Evolutionary conservation across 2,113 vertebrate genomes (phyloP), one percentile per base, ranked within the genome.

Genomic region (Xenotilapia caudafasciata): DNA sequence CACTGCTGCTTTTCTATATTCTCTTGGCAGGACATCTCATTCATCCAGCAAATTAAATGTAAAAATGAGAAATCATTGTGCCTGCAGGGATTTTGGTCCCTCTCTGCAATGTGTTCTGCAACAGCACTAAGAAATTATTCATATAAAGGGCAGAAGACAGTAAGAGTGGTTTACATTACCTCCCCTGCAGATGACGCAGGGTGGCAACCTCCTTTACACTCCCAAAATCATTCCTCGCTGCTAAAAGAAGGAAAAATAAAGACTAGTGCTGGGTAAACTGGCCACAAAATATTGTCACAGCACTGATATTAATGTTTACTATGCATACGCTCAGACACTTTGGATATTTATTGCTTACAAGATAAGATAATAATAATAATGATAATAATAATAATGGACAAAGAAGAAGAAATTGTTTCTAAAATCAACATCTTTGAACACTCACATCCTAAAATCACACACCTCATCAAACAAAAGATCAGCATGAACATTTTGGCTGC

Each of bases 1-100:
- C 89, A 56, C 75, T 47, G 85, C 87, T 79, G 91, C 55, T 83
- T 68, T 60, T 86, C 85, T 84, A 54, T 80, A 53, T 80, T 89
- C 79, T 86, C 77, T 73, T 6, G 45, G 83, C 89, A 13, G 14
- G 85, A 90, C 92, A 85, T 92, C 82, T 88, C 92, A 93, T 93
- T 89, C 56, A 85, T 95, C 90, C 80, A 84, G 82, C 33, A 94
- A 92, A 95, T 94, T 92, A 88, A 87, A 91, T 92, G 90, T 92
- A 92, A 93, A 94, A 94, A 91, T 92, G 91, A 93, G 85, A 90
- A 95, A 94, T 91, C 10, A 90, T 90, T 75, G 42, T 70, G 88
- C 91, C 93, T 90, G 82, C 60, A 68, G 92, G 89, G 84, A 83
- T 84, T 51, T 49, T 19, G 38, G 62, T 84, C 56, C 42, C 65